These are phyloP conservation scores for Acrocephalus arundinaceus DNA, from an alignment of 2,113 vertebrate species.

Conservation along the genomic window DNA sequence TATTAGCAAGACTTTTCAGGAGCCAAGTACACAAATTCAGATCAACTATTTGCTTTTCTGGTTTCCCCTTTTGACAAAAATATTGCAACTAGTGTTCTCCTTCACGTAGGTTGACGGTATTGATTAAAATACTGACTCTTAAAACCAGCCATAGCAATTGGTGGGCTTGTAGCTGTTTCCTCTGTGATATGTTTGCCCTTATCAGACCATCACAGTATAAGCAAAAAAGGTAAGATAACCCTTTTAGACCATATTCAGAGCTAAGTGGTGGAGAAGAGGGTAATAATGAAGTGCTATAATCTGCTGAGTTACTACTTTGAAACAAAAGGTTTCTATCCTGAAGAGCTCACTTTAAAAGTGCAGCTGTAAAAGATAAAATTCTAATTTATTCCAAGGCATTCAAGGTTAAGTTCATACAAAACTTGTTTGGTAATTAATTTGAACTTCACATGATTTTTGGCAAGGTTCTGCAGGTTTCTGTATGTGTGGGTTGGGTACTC, in stretches of 20 bases:
- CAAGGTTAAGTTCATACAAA: conserved; percentile 24
- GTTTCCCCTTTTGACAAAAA: background rate
- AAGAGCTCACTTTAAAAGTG: background rate
- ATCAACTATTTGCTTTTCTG: background rate
- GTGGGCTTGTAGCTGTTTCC: background rate
- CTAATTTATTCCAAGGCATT: background rate
- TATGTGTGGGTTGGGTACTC: background rate
- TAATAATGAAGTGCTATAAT: background rate
- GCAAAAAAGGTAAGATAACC: background rate
- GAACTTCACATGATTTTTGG: conserved; percentile 12
- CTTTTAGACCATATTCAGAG: background rate
- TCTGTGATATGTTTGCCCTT: background rate
- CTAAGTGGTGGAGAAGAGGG: background rate
- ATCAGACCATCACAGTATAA: background rate
- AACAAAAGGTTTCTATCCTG: background rate
- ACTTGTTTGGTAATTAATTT: conserved; percentile 8
- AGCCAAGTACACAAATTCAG: background rate
- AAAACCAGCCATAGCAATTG: background rate
- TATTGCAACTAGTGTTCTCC: background rate
- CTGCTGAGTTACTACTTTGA: background rate
- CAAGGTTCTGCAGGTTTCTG: background rate
- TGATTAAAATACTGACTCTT: background rate
- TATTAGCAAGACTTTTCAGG: background rate
- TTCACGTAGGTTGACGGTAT: fast-evolving
- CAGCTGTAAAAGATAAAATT: conserved; percentile 17